Percentiles rank a stretch among this genome's conserved stretches.
Conservation (phyloP, 2,113 vertebrate genomes). For the Sinocyclocheilus maitianheensis region DNA sequence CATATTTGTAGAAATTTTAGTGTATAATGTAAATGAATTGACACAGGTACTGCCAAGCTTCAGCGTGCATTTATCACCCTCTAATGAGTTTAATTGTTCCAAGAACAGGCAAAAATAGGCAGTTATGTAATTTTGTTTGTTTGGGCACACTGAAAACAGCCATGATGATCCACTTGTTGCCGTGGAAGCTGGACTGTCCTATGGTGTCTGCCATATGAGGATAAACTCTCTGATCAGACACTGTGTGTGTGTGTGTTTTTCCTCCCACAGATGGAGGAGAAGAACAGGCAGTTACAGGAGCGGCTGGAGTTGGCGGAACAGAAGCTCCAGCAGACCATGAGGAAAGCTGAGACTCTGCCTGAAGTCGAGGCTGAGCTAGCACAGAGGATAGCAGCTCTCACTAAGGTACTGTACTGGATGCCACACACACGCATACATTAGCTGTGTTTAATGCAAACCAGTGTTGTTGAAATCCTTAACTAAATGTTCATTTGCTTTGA, state of each 20-base stretch:
- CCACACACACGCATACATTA: conserved; percentile 3
- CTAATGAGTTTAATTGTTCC: background rate
- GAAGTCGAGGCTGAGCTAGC: conserved; percentile 99
- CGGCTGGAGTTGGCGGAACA: conserved; percentile 95
- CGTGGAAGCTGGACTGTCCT: background rate
- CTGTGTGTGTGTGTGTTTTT: conserved; percentile 43
- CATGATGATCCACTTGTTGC: background rate
- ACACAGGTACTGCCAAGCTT: background rate
- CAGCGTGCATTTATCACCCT: background rate
- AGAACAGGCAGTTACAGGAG: conserved; percentile 96
- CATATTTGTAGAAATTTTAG: background rate
- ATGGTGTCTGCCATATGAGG: background rate
- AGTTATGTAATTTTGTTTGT: conserved; percentile 31
- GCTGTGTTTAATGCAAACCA: background rate
- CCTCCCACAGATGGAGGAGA: conserved; percentile 90
- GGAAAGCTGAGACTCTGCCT: conserved; percentile 95
- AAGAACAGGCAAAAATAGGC: conserved; percentile 8
- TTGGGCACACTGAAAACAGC: background rate
- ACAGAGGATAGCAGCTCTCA: conserved; percentile 96
- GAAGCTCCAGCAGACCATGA: conserved; percentile 98
- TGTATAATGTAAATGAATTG: background rate
- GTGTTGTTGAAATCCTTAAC: background rate
- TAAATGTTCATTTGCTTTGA: background rate
- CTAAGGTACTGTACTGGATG: conserved; percentile 82
- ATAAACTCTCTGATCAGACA: conserved; percentile 7